Percentiles rank a stretch among this genome's conserved stretches.
phyloP scores from a whole-genome alignment of 2,113 vertebrate species.

The Pterocles orientalis region DNA sequence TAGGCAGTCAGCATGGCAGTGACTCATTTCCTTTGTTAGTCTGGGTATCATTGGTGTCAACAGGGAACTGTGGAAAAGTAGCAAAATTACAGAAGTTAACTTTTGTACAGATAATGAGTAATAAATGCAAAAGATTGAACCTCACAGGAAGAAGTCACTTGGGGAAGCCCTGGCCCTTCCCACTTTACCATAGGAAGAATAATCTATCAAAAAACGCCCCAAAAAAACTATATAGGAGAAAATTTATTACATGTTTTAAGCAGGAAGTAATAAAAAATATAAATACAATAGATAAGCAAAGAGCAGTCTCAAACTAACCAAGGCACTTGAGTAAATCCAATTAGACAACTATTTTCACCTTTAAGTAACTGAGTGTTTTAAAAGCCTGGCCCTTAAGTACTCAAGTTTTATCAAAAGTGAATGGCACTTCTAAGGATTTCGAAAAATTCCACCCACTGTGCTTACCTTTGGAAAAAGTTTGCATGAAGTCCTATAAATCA shows the following conservation, averaged over 20 bases:
- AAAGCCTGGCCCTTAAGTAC: neutral
- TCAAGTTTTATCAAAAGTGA: conserved; percentile 24
- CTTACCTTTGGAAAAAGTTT: neutral
- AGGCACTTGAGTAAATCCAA: conserved; percentile 3
- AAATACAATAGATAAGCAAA: conserved; percentile 18
- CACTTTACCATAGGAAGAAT: neutral
- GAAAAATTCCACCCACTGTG: neutral
- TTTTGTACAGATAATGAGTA: neutral
- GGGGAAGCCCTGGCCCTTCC: neutral
- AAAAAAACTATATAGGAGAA: neutral
- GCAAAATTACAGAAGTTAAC: neutral
- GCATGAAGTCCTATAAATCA: neutral
- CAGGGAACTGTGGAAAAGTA: neutral
- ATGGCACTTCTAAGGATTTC: neutral
- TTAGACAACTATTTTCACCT: conserved; percentile 11
- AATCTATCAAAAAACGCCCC: neutral
- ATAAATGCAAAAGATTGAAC: neutral
- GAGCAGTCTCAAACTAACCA: neutral
- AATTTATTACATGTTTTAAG: neutral
- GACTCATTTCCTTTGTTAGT: conserved; percentile 41
- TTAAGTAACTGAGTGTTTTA: neutral
- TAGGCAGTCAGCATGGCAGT: neutral
- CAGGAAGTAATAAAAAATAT: conserved; percentile 25
- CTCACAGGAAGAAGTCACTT: neutral
- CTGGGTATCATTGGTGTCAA: neutral